phyloP scores from a whole-genome alignment of 1,140 invertebrate species.

The Melitaea cinxia region DNA sequence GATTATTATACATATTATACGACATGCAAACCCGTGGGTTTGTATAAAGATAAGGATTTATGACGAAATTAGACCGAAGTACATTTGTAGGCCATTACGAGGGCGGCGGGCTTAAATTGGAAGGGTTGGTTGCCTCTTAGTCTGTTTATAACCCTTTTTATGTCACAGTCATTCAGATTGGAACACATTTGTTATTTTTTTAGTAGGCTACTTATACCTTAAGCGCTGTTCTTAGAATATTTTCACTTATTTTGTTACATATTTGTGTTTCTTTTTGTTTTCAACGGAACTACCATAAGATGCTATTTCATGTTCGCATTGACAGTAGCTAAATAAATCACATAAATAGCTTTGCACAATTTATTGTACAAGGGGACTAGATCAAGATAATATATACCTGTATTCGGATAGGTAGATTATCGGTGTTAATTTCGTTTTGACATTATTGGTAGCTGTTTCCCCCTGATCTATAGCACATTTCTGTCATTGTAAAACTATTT shows the following conservation, averaged over 20 bases:
- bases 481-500: no score
- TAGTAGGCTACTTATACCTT: no score
- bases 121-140: conserved; percentile 33
- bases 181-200: background rate
- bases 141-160: conserved; percentile 37
- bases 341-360: no score
- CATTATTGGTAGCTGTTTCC: no score
- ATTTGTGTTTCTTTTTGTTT: background rate
- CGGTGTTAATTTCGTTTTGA: no score
- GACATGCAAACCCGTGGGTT: conserved; percentile 6
- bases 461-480: no score
- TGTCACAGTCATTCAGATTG: conserved; percentile 4
- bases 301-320: no score
- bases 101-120: conserved; percentile 33
- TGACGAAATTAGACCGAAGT: conserved; percentile 31
- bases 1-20: conserved; percentile 8
- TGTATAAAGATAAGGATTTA: conserved; percentile 24
- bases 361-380: no score
- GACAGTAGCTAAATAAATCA: no score
- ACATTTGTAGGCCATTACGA: conserved; percentile 32
- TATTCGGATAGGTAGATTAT: no score
- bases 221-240: background rate
- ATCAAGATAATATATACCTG: no score
- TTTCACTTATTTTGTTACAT: background rate
- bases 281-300: no score